Percentiles rank a stretch among this genome's conserved stretches.
Evolutionary conservation across 2,888 invertebrate genomes (phyloP).

Genomic region (Eupithecia pulchellata): DNA sequence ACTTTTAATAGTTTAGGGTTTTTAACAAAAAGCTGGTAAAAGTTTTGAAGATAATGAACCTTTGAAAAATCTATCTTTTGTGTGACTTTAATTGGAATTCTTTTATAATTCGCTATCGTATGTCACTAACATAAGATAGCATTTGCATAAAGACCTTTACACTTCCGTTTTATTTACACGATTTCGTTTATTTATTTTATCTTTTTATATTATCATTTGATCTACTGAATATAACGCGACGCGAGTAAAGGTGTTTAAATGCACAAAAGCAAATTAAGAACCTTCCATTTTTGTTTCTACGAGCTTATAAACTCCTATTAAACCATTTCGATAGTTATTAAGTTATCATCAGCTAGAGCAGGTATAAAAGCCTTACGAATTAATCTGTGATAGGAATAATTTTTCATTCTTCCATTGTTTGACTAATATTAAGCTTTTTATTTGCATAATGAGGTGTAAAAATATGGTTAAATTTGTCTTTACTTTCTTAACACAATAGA

Average conservation of each 20-base stretch:
- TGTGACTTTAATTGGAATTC: not conserved
- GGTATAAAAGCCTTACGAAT: conserved; percentile 57
- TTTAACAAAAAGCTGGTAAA: not conserved
- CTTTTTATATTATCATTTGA: too few species aligned
- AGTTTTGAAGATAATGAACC: not conserved
- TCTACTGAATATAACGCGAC: too few species aligned
- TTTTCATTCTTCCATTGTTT: conserved; percentile 39
- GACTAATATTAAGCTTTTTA: not conserved
- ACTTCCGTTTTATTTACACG: too few species aligned
- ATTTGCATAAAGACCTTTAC: too few species aligned
- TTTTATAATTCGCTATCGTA: too few species aligned
- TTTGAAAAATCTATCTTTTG: not conserved
- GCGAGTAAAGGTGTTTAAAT: too few species aligned
- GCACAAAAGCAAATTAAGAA: not conserved
- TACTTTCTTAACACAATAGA: not conserved
- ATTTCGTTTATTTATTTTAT: too few species aligned
- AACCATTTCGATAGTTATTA: not conserved
- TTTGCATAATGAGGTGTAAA: not conserved
- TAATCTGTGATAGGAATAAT: conserved; percentile 68
- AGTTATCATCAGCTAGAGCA: conserved; percentile 23
- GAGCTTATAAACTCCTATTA: not conserved
- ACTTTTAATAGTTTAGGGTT: not conserved
- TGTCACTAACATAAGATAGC: too few species aligned
- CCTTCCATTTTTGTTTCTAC: not conserved
- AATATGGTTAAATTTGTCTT: not conserved